Evolutionary conservation across 2,888 invertebrate species (phyloP).

Genomic region (Orthosia gracilis): DNA sequence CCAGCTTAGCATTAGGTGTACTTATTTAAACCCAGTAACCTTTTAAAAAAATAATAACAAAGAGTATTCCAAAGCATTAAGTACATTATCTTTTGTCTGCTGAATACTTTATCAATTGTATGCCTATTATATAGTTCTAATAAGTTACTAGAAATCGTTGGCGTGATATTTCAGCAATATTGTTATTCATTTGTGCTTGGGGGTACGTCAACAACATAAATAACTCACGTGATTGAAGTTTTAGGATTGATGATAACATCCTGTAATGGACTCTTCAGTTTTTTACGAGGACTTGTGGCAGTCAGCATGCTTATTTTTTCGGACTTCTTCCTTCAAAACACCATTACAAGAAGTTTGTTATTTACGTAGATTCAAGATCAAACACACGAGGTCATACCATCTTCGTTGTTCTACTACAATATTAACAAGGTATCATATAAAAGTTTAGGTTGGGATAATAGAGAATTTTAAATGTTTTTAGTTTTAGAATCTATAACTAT

Average conservation of each 20-base stretch:
- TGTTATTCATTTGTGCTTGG: not conserved
- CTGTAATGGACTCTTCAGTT: constrained; percentile 77
- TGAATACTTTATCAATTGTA: not conserved
- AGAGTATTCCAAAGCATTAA: not conserved
- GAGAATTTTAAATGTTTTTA: constrained; percentile 2
- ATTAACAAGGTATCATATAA: not conserved
- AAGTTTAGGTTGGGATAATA: not conserved
- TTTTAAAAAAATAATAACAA: not conserved
- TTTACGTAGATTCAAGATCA: constrained; percentile 38
- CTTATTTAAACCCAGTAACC: not conserved
- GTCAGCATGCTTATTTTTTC: constrained; percentile 74
- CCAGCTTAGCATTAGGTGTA: not conserved
- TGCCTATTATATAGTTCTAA: not conserved
- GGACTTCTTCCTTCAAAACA: constrained; percentile 34
- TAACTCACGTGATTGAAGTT: constrained; percentile 86
- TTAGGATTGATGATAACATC: constrained; percentile 78
- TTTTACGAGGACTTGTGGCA: constrained; percentile 76
- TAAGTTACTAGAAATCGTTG: not conserved
- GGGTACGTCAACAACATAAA: constrained; percentile 40
- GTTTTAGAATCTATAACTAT: not conserved
- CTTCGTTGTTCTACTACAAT: not conserved
- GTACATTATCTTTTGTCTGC: not conserved
- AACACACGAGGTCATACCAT: constrained; percentile 55
- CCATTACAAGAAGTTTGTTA: constrained; percentile 30
- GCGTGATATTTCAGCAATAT: not conserved